Evolutionary conservation across 2,113 vertebrate genomes (phyloP).

Genomic region (Eulemur macaco): DNA sequence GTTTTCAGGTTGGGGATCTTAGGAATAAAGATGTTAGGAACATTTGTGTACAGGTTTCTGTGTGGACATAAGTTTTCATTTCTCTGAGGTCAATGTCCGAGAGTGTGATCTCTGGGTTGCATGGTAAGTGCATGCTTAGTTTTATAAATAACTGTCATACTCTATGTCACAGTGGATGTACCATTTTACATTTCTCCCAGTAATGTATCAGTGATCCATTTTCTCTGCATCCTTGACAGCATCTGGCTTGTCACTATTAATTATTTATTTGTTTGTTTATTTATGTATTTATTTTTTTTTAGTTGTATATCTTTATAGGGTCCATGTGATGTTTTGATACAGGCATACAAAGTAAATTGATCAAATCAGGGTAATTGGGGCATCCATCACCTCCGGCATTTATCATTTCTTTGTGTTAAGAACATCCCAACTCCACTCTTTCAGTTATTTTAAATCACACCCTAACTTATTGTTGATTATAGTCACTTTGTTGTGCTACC

Average conservation of each 20-base stretch:
- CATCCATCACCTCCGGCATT: too few species aligned
- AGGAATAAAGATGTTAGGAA: not conserved
- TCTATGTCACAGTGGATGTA: not conserved
- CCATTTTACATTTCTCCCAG: not conserved
- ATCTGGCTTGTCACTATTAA: not conserved
- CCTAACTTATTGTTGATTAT: too few species aligned
- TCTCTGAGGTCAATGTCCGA: not conserved
- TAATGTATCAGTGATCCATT: not conserved
- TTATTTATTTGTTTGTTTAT: too few species aligned
- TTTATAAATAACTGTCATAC: not conserved
- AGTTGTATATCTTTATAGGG: too few species aligned
- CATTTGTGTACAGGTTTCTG: not conserved
- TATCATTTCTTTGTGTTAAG: too few species aligned
- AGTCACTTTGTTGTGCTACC: too few species aligned
- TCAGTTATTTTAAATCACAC: too few species aligned
- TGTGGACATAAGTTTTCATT: not conserved
- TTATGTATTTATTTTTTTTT: too few species aligned
- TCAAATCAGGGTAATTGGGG: too few species aligned
- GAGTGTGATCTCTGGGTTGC: not conserved
- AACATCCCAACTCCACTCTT: too few species aligned
- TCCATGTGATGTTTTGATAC: too few species aligned
- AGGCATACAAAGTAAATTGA: too few species aligned
- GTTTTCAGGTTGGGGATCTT: not conserved
- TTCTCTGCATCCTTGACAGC: not conserved
- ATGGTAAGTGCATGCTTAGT: not conserved